Evolutionary conservation across 2,888 invertebrate genomes (phyloP).

Genomic region (Anorthoa munda): DNA sequence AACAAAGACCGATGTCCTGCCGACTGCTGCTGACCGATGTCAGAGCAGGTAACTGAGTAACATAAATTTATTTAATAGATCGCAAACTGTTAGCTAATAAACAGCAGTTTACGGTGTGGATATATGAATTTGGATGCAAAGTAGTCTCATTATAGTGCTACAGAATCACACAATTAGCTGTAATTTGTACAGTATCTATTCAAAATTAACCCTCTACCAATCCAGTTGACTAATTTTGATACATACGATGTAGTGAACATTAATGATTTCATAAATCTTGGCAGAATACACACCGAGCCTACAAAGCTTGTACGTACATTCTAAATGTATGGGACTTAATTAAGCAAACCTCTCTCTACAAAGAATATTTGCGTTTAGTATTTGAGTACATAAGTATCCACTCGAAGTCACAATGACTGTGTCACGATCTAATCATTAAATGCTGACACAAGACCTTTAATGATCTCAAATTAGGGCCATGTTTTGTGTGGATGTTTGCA

Average conservation of each 20-base stretch:
- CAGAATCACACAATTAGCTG: background rate
- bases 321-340: constrained; percentile 34
- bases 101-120: background rate
- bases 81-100: background rate
- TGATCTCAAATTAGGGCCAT: constrained; percentile 56
- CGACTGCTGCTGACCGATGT: no score
- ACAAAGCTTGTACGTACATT: constrained; percentile 19
- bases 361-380: constrained; percentile 43
- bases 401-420: constrained; percentile 41
- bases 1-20: no score
- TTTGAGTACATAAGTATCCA: constrained; percentile 24
- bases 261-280: background rate
- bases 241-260: constrained; percentile 3
- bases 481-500: constrained; percentile 32
- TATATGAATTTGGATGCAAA: background rate
- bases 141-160: background rate
- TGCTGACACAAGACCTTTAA: constrained; percentile 51
- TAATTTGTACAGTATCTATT: background rate
- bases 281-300: background rate
- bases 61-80: no score
- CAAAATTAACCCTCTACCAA: background rate
- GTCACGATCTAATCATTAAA: constrained; percentile 61
- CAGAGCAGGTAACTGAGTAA: no score
- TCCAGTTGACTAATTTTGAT: background rate
- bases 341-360: constrained; percentile 28